Conservation (phyloP, 2,113 vertebrate genomes). For the Prochilodus magdalenae region DNA sequence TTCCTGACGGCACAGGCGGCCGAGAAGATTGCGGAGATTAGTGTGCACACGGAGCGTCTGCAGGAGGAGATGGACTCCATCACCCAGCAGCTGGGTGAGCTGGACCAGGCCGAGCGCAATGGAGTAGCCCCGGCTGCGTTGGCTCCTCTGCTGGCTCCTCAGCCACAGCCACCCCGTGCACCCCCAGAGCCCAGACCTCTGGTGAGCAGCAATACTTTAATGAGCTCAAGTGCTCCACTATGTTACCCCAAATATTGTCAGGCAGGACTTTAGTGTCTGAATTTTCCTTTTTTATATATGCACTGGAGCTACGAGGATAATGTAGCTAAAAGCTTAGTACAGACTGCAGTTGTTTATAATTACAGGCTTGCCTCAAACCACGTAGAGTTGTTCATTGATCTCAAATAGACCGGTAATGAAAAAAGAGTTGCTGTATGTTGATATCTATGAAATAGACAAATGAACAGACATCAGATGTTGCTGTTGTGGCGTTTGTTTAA, state of each 20-base stretch:
- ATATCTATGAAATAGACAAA: too few species aligned
- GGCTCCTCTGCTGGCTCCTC: constrained; percentile 31
- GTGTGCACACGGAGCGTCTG: constrained; percentile 76
- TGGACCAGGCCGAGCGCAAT: constrained; percentile 77
- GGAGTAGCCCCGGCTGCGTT: constrained; percentile 56
- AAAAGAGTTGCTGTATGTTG: too few species aligned
- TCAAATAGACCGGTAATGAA: too few species aligned
- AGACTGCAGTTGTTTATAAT: too few species aligned
- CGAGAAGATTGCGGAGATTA: constrained; percentile 82
- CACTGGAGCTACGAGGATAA: too few species aligned
- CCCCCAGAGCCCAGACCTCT: constrained; percentile 44
- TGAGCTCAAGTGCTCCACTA: background rate
- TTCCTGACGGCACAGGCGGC: constrained; percentile 82
- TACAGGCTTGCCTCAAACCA: too few species aligned
- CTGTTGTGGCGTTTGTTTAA: too few species aligned
- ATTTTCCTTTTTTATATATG: too few species aligned
- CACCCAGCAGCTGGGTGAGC: constrained; percentile 79
- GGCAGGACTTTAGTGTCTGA: too few species aligned
- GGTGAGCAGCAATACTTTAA: constrained; percentile 58
- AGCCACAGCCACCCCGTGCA: constrained; percentile 7
- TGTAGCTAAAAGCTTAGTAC: too few species aligned
- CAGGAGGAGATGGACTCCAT: constrained; percentile 87
- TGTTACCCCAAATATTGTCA: background rate
- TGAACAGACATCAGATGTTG: too few species aligned
- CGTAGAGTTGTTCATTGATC: too few species aligned